Percentiles rank a stretch among this genome's conserved stretches.
Conservation (phyloP, 2,888 invertebrate genomes). For the Stictocephala bisonia region DNA sequence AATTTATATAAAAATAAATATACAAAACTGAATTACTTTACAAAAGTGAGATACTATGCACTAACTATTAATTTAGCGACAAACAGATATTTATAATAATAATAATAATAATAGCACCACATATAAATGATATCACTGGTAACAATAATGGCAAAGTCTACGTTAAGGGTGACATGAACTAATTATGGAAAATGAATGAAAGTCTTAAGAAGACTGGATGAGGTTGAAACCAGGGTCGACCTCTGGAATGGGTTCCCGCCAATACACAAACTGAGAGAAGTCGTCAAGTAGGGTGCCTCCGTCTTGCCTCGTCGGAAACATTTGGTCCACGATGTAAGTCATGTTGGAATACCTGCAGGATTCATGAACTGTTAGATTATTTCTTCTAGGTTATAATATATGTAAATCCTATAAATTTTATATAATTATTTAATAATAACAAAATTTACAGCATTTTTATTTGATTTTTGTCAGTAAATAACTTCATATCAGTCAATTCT, state of each 20-base stretch:
- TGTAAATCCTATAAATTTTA: too few relatives aligned
- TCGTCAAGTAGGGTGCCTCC: constrained; percentile 69
- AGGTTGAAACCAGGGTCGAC: constrained; percentile 57
- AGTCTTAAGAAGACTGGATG: constrained; percentile 20
- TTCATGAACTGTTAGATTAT: too few relatives aligned
- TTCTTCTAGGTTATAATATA: too few relatives aligned
- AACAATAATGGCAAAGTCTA: constrained; percentile 29
- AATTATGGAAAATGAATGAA: neutral
- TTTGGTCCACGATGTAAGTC: constrained; percentile 94
- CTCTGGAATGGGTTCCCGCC: constrained; percentile 88
- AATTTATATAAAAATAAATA: constrained; percentile 44
- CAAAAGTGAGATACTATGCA: constrained; percentile 18
- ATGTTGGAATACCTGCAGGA: constrained; percentile 90
- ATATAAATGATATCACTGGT: constrained; percentile 26
- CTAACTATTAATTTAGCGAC: neutral
- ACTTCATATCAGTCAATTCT: too few relatives aligned
- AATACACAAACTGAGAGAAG: constrained; percentile 82
- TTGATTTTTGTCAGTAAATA: too few relatives aligned
- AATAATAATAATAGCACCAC: constrained; percentile 32
- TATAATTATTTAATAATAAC: too few relatives aligned
- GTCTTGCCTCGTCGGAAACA: constrained; percentile 83
- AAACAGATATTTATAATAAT: constrained; percentile 2
- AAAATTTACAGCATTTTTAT: too few relatives aligned
- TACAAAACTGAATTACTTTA: constrained; percentile 42
- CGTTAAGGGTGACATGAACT: constrained; percentile 1